phyloP scores from a whole-genome alignment of 2,113 vertebrate species.

The Myiagra hebetior region DNA sequence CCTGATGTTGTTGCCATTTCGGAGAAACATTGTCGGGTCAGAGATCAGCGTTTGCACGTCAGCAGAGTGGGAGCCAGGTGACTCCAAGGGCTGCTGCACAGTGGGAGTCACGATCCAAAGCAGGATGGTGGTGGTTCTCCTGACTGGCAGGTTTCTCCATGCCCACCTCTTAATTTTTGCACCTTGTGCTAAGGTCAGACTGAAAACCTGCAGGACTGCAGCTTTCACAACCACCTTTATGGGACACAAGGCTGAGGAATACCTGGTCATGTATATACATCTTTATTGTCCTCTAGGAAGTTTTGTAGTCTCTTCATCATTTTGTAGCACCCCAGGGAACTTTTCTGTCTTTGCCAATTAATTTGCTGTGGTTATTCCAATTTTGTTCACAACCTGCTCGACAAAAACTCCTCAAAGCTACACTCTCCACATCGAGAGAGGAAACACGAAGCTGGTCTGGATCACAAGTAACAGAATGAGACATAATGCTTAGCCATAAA shows the following conservation, averaged over 20 bases:
- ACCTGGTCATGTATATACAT: neutral
- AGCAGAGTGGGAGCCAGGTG: neutral
- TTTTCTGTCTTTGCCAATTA: neutral
- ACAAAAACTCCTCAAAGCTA: neutral
- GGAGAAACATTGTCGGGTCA: accelerated
- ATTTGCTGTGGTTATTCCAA: conserved; percentile 22
- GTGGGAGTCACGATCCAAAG: neutral
- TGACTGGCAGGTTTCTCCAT: neutral
- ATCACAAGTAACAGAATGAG: conserved; percentile 17
- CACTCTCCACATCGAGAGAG: neutral
- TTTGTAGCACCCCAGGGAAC: neutral
- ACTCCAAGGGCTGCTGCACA: neutral
- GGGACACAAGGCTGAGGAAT: neutral
- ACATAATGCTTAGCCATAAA: conserved; percentile 35
- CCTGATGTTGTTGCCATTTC: neutral
- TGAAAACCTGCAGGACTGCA: neutral
- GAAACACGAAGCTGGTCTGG: neutral
- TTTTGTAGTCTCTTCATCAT: neutral
- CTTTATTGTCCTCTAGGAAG: neutral
- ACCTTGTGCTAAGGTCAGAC: neutral
- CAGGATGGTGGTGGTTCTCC: neutral
- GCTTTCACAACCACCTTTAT: neutral
- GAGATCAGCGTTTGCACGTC: neutral
- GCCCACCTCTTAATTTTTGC: neutral
- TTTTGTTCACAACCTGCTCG: neutral